phyloP scores from a whole-genome alignment of 2,113 vertebrate species.

The Anseranas semipalmata region DNA sequence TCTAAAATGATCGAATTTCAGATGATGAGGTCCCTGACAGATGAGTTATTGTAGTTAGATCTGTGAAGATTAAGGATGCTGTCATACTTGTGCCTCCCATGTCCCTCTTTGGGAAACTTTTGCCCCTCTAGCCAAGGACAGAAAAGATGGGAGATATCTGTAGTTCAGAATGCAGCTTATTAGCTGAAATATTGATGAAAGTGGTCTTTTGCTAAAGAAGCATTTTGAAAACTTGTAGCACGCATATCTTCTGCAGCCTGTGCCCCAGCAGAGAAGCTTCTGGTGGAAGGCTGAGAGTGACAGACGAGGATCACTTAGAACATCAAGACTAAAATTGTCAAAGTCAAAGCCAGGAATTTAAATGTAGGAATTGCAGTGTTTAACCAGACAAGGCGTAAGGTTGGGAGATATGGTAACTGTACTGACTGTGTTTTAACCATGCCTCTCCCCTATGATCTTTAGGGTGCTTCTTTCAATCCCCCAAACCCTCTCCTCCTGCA shows the following conservation, averaged over 20 bases:
- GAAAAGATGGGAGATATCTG: neutral
- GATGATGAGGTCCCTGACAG: neutral
- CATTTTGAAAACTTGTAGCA: neutral
- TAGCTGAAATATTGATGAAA: neutral
- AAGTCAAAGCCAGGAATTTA: neutral
- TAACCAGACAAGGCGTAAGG: neutral
- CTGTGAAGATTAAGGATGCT: neutral
- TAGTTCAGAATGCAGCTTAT: neutral
- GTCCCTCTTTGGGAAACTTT: neutral
- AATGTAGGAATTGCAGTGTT: neutral
- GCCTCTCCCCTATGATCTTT: neutral
- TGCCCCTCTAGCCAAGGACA: neutral
- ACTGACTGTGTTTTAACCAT: neutral
- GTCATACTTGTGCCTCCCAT: neutral
- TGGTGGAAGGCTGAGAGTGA: neutral
- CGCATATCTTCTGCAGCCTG: neutral
- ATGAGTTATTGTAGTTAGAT: neutral
- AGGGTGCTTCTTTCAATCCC: neutral
- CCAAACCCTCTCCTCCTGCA: neutral
- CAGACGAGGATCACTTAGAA: neutral
- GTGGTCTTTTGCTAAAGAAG: neutral
- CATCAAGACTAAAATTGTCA: neutral
- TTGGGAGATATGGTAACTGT: neutral
- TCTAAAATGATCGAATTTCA: neutral
- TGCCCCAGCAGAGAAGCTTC: neutral